Evolutionary conservation across 1,140 invertebrate species (phyloP), one percentile per base, ranked within the genome.

Genomic region (Agrypnia vestita): DNA sequence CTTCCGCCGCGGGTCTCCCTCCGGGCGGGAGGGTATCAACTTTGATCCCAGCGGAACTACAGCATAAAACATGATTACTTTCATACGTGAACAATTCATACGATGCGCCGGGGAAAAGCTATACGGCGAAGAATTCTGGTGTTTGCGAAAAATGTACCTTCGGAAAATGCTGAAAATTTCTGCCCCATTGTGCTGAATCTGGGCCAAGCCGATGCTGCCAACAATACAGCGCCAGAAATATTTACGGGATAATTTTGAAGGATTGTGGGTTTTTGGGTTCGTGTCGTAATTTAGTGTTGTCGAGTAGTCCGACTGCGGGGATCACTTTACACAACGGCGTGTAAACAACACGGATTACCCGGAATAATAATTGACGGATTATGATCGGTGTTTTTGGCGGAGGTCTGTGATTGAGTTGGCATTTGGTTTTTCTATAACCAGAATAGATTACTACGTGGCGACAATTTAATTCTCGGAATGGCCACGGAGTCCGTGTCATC

Each of bases 61-160:
- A 64, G 61, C 61, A 64, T 64, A 64, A 64, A 64, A 64, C 61
- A 64, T 64, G 61, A 64, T 64, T 64, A 64, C 61, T 64, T 64
- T 64, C 61, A 64, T 35, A 64, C n/a, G 61, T 64, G 61, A 43
- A 64, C 61, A 64, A 64, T 64, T 64, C 61, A 64, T 64, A n/a
- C 61, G 61, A 43, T 64, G 61, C 61, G 61, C 61, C 35, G 61
- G 61, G n/a, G 17, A 64, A 64, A 35, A 35, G 25, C 61, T 64
- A 43, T n/a, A 64, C 25, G 13, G 61, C 0, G 61, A 64, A 44
- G 61, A 64, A 44, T 64, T 44, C 13, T 13, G 61, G 49, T 15
- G 49, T 51, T 51, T 51, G 49, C 10, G 61, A 25, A 64, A 64
- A 13, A 64, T 64, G 61, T 64, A 43, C 19, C 61, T 12, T 44